Evolutionary conservation across 2,113 vertebrate species (phyloP), one percentile per base, ranked within the genome.

Genomic region (Sclerurus mexicanus): DNA sequence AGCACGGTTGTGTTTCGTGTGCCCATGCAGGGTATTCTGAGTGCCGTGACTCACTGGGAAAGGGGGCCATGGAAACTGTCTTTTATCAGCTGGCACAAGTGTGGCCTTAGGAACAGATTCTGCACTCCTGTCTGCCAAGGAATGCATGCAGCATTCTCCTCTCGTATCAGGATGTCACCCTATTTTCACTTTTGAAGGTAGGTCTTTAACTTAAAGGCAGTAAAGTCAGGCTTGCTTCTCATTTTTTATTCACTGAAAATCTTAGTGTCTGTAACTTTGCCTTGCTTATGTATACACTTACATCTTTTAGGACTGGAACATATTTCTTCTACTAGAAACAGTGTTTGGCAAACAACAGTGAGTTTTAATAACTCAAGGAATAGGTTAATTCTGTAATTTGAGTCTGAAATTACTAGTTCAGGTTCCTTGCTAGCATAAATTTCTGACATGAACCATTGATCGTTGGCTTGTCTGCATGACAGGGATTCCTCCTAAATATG

Each of bases 1-100:
- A 21, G 46, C 67, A 28, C 12, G 0, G 23, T 8, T 20, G 1
- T 15, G 58, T 9, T 8, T 64, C 12, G 0, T 4, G 0, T 10
- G 31, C 42, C 68, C 33, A 6, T 74, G 24, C 30, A 12, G 9
- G 42, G 46, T 23, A 33, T 23, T 44, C n/a, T 0, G 2, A 9
- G 50, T n/a, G 30, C 15, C 14, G 49, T 3, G 2, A 59, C 63
- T 85, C 33, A 9, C n/a, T 75, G n/a, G 27, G 49, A 39, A 53
- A 60, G 31, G 25, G 30, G 87, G 27, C 47, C n/a, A 21, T 39
- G 77, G 10, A 31, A 68, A 46, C 30, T 20, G 8, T 25, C 42
- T 44, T 47, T 6, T 9, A 19, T 73, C 40, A n/a, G 37, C 81
- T 63, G 1, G 71, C 27, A 12, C 30, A 33, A 47, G 13, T 7